Evolutionary conservation across 2,113 vertebrate genomes (phyloP), one percentile per base, ranked within the genome.

Genomic region (Mobula birostris): DNA sequence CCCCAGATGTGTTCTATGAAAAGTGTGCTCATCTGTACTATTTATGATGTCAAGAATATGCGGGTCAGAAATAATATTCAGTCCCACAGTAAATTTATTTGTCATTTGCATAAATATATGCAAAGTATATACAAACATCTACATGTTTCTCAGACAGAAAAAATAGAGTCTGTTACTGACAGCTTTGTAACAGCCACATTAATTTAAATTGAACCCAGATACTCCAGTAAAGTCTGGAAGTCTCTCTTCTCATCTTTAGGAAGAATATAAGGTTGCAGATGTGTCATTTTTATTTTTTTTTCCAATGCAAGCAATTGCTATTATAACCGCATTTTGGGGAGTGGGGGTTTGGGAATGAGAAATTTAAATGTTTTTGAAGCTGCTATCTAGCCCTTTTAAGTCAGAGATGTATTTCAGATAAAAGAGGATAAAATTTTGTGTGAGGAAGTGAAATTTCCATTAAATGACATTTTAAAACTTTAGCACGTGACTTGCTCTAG

Each of bases 21-120:
- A 98, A 97, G 97, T 98, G 97, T 98, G 97, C 97, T 97, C 97
- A 97, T 98, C 98, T 97, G 98, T 99, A 98, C 97, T 98, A 98
- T 99, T 99, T 98, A 99, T 98, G 97, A 98, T 97, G 98, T 98
- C 98, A 97, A 98, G 97, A 98, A 97, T 97, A 99, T 97, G 98
- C 98, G 98, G 98, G 98, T 99, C 98, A 97, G 97, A 97, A 97
- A 98, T 97, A 97, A 96, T 97, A 98, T 97, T 97, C 97, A 97
- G 96, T 97, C 98, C 98, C 96, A 96, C 96, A 96, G 97, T 97
- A 97, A 97, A 96, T 97, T 97, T 96, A 48, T 48, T 98, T 98
- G 96, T 98, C 97, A 90, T 97, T 96, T 97, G 97, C 97, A 97
- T 97, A 97, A 93, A 48, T 93, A 93, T 40, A 48, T 93, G 91